Base-by-base conservation (phyloP, 2,113 vertebrate genomes). In the Suncus etruscus region DNA sequence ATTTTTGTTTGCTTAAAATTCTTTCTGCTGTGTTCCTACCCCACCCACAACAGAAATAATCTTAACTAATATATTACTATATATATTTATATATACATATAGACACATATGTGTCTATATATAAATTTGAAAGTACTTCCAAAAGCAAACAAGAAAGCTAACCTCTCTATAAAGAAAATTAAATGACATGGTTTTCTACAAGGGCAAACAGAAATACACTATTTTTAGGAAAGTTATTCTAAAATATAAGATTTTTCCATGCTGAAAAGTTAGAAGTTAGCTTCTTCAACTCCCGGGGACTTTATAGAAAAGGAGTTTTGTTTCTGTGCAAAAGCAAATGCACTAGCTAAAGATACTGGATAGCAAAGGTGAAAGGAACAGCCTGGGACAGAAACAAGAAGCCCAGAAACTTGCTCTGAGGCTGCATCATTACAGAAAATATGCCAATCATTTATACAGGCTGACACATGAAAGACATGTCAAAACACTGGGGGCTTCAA, bases 251-350 rank as follows among this genome's bases (percentile, higher is more conserved):
- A 84, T 87, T 63, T 63, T 91, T 82, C 61, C 47, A 87, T 47
- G 58, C 69, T 82, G 47, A 31, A 11, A 92, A 95, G 72, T 91
- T 85, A 45, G 15, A 92, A 95, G 72, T 91, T 85, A 84, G 58
- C 86, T 86, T 83, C 87, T 91, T 87, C 61, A 92, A 2, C 91
- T 93, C 75, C 32, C 77, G 85, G 65, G 68, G 9, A 86, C 61
- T 45, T 50, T 84, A 78, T 84, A 93, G 86, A 68, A 86, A 94
- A 90, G 81, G 47, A 91, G 27, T 91, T 91, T 87, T 92, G 58
- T 76, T 91, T 91, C 82, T 91, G 84, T 86, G 63, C 7, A 91
- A 39, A 96, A 89, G 65, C 66, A 91, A 95, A 63, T 31, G 66
- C 29, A 94, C 50, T 85, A 66, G 83, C 84, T 72, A 95, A 76